phyloP scores from a whole-genome alignment of 1,140 invertebrate species.

The Drosophila nannoptera region DNA sequence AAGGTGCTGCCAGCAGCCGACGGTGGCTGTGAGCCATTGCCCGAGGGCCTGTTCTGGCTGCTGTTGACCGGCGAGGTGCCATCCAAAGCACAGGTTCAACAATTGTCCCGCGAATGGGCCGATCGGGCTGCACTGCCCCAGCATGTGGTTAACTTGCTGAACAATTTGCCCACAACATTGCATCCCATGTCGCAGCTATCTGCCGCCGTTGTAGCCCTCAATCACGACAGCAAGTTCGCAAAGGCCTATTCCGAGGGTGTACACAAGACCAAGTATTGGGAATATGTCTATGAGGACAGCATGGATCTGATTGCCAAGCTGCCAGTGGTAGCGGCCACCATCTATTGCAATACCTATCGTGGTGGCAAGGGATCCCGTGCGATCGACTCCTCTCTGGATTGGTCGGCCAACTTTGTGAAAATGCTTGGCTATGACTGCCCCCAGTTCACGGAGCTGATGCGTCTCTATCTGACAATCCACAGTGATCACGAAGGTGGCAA shows the following conservation, averaged over 20 bases:
- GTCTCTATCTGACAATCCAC: conserved; percentile 97
- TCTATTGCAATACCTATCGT: conserved; percentile 94
- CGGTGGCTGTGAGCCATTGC: conserved; percentile 92
- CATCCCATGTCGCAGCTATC: conserved; percentile 98
- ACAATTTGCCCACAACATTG: conserved; percentile 95
- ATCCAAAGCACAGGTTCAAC: conserved; percentile 88
- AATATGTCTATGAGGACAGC: conserved; percentile 94
- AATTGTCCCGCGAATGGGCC: conserved; percentile 95
- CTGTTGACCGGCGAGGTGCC: conserved; percentile 95
- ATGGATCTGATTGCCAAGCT: conserved; percentile 98
- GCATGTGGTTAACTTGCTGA: conserved; percentile 96
- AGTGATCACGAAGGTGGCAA: conserved; percentile 97
- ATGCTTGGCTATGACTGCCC: conserved; percentile 95
- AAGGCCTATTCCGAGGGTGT: conserved; percentile 88
- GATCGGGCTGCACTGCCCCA: conserved; percentile 87
- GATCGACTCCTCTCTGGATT: conserved; percentile 94
- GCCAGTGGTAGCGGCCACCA: conserved; percentile 95
- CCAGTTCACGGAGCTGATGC: conserved; percentile 94
- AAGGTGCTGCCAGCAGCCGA: conserved; percentile 91
- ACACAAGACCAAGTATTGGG: conserved; percentile 80
- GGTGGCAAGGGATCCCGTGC: conserved; percentile 92
- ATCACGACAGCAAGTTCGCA: conserved; percentile 96
- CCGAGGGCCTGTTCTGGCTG: conserved; percentile 98
- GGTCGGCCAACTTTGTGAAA: conserved; percentile 94
- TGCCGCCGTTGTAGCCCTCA: conserved; percentile 93